Percentiles rank a stretch among this genome's conserved stretches.
Evolutionary conservation across 1,140 invertebrate species (phyloP).

Genomic region (Caenorhabditis inopinata): DNA sequence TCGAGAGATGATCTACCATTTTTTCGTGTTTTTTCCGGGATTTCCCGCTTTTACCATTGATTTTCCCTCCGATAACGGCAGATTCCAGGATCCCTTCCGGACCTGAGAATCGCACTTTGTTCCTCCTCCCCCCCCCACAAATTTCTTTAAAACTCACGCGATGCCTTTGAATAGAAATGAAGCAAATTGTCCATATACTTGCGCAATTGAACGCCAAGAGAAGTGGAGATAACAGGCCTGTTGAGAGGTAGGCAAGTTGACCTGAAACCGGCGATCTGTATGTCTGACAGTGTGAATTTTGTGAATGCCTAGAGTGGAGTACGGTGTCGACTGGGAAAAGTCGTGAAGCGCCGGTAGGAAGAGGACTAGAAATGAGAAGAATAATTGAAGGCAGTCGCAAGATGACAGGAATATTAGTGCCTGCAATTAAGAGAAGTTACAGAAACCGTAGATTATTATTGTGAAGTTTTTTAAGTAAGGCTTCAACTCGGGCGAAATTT

Average conservation of each 20-base stretch:
- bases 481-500: too few species aligned
- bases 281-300: not conserved
- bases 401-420: slow-evolving; percentile 59
- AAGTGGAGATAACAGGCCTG: slow-evolving; percentile 60
- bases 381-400: slow-evolving; percentile 60
- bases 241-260: slow-evolving; percentile 61
- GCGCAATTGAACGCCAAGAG: slow-evolving; percentile 61
- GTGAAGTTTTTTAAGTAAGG: too few species aligned
- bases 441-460: too few species aligned
- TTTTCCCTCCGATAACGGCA: too few species aligned
- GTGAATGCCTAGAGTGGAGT: slow-evolving; percentile 47
- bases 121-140: too few species aligned
- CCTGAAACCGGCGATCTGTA: not conserved
- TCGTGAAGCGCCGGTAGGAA: slow-evolving; percentile 63
- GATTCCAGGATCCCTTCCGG: too few species aligned
- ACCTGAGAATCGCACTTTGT: too few species aligned
- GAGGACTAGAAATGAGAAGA: slow-evolving; percentile 62
- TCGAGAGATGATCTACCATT: too few species aligned
- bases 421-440: too few species aligned
- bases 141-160: slow-evolving; percentile 49
- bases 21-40: too few species aligned
- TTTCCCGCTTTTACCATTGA: too few species aligned
- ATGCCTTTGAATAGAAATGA: slow-evolving; percentile 63
- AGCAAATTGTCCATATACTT: slow-evolving; percentile 64
- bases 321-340: slow-evolving; percentile 53